These are phyloP conservation scores for Drosophila sp. DNA, from an alignment of 1,140 invertebrate genomes.

Conservation along the genomic window DNA sequence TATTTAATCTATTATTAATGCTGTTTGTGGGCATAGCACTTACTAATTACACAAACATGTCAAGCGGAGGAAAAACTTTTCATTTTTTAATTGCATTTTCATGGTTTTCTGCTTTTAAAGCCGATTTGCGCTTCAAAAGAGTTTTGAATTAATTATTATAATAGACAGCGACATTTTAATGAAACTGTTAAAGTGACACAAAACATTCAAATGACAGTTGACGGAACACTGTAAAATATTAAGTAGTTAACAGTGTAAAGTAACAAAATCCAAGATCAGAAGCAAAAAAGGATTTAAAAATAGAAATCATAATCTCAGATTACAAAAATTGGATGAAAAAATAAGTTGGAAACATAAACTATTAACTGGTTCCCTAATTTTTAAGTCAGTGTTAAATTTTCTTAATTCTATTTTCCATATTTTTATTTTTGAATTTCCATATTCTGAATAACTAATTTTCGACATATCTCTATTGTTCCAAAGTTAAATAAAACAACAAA, in stretches of 20 bases:
- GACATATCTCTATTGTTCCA: too few relatives aligned
- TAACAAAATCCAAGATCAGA: too few relatives aligned
- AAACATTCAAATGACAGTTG: not conserved
- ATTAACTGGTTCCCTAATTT: too few relatives aligned
- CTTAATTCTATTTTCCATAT: too few relatives aligned
- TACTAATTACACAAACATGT: constrained; percentile 71
- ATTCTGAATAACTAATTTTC: too few relatives aligned
- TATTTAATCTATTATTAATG: constrained; percentile 69
- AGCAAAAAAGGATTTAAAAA: too few relatives aligned
- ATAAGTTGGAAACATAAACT: too few relatives aligned
- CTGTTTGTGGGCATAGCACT: constrained; percentile 39
- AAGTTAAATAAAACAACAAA: constrained; percentile 2
- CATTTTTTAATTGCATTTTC: constrained; percentile 67
- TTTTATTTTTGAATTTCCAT: too few relatives aligned
- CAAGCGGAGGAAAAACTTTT: constrained; percentile 42
- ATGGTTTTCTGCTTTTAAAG: constrained; percentile 66
- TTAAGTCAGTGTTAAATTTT: too few relatives aligned
- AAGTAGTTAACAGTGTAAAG: too few relatives aligned
- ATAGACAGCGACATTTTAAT: constrained; percentile 72
- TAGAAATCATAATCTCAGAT: too few relatives aligned
- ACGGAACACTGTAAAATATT: not conserved
- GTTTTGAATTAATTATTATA: constrained; percentile 73
- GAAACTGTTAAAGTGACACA: constrained; percentile 33
- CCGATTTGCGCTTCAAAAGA: constrained; percentile 63
- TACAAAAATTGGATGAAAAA: too few relatives aligned